Evolutionary conservation across 2,797 vertebrate species (phyloP), one percentile per base, ranked within the genome.

Genomic region (Uromys caudimaculatus): DNA sequence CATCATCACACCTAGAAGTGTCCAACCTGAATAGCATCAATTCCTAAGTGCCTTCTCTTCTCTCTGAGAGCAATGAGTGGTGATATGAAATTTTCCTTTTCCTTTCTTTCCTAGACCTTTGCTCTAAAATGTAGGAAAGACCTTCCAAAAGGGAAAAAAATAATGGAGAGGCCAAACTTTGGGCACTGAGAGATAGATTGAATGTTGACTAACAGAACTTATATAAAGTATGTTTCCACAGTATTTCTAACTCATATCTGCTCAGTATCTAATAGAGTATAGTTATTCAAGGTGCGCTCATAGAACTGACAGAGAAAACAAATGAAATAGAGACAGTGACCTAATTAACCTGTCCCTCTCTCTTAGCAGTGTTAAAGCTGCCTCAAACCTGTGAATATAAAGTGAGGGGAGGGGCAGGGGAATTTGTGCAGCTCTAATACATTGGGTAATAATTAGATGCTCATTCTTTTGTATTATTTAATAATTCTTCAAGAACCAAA

Each of bases 1-100:
- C n/a, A 10, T 62, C 3, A 4, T 58, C 54, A 32, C 3, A 0
- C 16, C 52, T 60, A 17, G 0, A 10, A 5, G 4, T 44, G 91
- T 88, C 58, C 14, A 62, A 19, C 54, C 32, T 77, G 11, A 23
- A 62, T 16, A 21, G 41, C 32, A 27, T 0, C 0, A 23, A 50
- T 44, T 64, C 75, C 29, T 52, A 38, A 29, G 11, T 29, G 71
- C 4, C 11, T 60, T 67, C 56, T 38, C 11, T 58, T 29, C 21
- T 3, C 50, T 38, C 16, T 76, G 44, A 78, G 29, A 78, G 21
- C 3, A 77, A 29, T 38, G 13, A 91, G 32, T 60, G 52, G 23
- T 58, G 60, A 32, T 23, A 19, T 29, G 1, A 58, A 84, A 58
- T 6, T 24, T 56, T 73, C 6, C 75, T n/a, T 38, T 23, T 50